Base-by-base conservation (phyloP, 2,797 vertebrate genomes). In the Onychomys leucogaster region DNA sequence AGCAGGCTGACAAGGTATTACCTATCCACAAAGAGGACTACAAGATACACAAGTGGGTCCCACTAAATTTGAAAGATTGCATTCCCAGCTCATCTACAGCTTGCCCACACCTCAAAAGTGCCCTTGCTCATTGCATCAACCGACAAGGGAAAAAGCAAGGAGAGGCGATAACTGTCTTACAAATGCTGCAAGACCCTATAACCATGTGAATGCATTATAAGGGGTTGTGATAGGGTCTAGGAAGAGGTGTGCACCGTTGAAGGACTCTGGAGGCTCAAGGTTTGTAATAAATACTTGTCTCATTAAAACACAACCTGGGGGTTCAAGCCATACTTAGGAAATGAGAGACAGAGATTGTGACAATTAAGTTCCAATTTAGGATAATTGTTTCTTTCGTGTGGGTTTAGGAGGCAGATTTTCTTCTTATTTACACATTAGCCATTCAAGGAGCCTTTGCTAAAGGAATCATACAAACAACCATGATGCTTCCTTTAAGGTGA, bases 301-400 rank as follows among this genome's bases (percentile, higher is more conserved):
- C 29, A 5, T 93, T 95, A 89, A 87, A 57, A 88, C 9, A 89
- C 59, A 89, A 96, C 55, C n/a, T 93, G 57, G 57, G 94, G 88
- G 81, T 67, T 3, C 37, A 55, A 46, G 21, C 41, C 21, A 69
- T 25, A 61, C 61, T 93, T 91, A 46, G n/a, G 84, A 93, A 97
- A 91, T 37, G 29, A 96, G 59, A 95, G 81, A 84, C 29, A 86
- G 88, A 78, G 85, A 94, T 37, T 88, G 69, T 43, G 32, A 73
- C 77, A 78, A 90, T 94, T 96, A 96, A 96, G 94, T 88, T 95
- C 49, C 43, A 90, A 65, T 86, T 88, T 82, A 94, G 49, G 84
- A 75, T 75, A 78, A 96, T 78, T 82, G 23, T 61, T 92, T 93
- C 81, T 90, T 97, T 65, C 4, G 5, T 57, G 46, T 78, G 71